Evolutionary conservation across 2,113 vertebrate species (phyloP).

Genomic region (Pterophyllum scalare): DNA sequence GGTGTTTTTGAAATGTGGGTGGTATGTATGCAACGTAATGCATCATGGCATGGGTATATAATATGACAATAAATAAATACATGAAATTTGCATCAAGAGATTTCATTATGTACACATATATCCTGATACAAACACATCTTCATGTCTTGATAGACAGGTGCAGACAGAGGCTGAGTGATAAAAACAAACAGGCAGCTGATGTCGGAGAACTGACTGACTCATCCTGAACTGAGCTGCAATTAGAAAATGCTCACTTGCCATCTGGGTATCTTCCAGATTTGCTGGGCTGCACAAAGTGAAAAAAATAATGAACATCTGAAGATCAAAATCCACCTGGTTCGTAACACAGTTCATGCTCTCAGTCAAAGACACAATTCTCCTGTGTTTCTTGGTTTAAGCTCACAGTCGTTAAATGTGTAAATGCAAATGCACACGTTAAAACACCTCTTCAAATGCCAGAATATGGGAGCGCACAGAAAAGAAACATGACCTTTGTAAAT

Average conservation of each 20-base stretch:
- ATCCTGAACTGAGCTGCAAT: constrained; percentile 45
- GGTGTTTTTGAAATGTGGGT: neutral
- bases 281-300: neutral
- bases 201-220: constrained; percentile 49
- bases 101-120: neutral
- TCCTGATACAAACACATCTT: neutral
- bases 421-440: neutral
- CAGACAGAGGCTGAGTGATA: neutral
- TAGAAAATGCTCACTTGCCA: constrained; percentile 23
- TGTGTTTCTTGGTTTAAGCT: neutral
- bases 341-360: neutral
- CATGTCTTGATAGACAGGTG: neutral
- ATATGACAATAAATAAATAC: neutral
- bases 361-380: neutral
- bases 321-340: neutral
- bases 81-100: neutral
- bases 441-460: neutral
- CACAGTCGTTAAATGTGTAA: neutral
- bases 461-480: neutral
- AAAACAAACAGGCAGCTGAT: constrained; percentile 18
- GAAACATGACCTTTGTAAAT: neutral
- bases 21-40: neutral
- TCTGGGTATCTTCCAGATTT: constrained; percentile 28
- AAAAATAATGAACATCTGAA: neutral
- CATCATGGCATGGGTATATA: neutral